Base-by-base conservation (phyloP, 2,113 vertebrate genomes). In the Euleptes europaea region DNA sequence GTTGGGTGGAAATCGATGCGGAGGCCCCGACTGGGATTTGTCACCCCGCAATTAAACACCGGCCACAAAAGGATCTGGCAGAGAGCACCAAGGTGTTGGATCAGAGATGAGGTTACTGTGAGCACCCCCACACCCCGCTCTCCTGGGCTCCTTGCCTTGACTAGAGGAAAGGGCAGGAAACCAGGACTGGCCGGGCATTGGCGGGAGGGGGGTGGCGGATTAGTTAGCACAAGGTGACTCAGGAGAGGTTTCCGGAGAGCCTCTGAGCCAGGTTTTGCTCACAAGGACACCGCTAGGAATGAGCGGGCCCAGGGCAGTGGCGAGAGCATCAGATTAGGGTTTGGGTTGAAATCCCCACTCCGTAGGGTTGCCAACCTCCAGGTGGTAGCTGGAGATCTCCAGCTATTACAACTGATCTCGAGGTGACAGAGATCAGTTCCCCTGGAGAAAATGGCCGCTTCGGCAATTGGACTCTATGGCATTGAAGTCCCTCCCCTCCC, bases 81-180 rank as follows among this genome's bases (percentile, higher is more conserved):
- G 28, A 17, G 23, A 5, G 66, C 21, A 66, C 75, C 65, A 44
- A 71, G 75, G 33, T 2, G 73, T 14, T 42, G 83, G 47, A 51
- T 84, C 73, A 31, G 23, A 5, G 40, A 73, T 12, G n/a, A 66
- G 19, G 40, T 23, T 49, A 9, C 31, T 3, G 19, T 3, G 54
- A 69, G 14, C 14, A 10, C 10, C 13, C 15, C 51, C n/a, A 1
- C 15, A 17, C 57, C 57, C 47, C 38, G 4, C 6, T 2, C 33
- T 31, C 60, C 57, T 1, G 5, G 19, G 4, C 66, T 47, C 10
- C 11, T 60, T 11, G n/a, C 38, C 51, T 44, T 8, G 66, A 72
- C 38, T 85, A 31, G 66, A 60, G 76, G n/a, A 85, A 85, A 85
- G 76, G 83, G 83, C 76, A 19, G 38, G 10, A 7, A 33, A 15